Evolutionary conservation across 2,797 vertebrate species (phyloP), one percentile per base, ranked within the genome.

Genomic region (Chloroceryle amazona): DNA sequence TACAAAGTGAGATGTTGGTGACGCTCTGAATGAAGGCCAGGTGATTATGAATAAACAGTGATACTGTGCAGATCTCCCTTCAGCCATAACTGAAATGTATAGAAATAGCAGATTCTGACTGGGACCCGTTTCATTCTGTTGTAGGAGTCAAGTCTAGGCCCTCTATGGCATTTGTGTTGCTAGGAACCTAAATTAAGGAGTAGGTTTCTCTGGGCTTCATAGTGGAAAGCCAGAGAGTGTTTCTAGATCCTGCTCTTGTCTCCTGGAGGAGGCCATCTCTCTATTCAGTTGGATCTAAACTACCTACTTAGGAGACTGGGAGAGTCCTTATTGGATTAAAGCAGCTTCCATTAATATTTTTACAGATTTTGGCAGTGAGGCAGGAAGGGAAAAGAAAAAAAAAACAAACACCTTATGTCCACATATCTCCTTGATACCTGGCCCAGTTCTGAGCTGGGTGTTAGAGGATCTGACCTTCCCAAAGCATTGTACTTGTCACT

Each of bases 1-100:
- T 81, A 54, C 19, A 37, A n/a, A 74, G 81, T 21, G 37, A 91
- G 42, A 75, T 95, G 51, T 37, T 78, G 63, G 46, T 91, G 78
- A 91, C 57, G 54, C 31, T 67, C 21, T 74, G 62, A 86, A 81
- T 49, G 13, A 35, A 88, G 92, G 28, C 23, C 23, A 26, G 28
- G 52, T 81, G 55, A 58, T 62, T 29, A 44, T 41, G 60, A 92
- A 37, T 72, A 33, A 68, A 37, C 7, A 55, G 13, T 37, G 33
- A 73, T 8, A 41, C 17, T 73, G 22, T 84, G 35, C 16, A 57
- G 25, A 42, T 87, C 22, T 49, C 15, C 26, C 26, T 76, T 76
- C 31, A 81, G 42, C 13, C 31, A 33, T 42, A 47, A 55, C 1
- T 81, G 44, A 80, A 81, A 71, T 55, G n/a, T 65, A 19, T n/a